Percentiles rank a stretch among this genome's conserved stretches.
Conservation (phyloP, 2,113 vertebrate species). For the Setophaga kirtlandii region DNA sequence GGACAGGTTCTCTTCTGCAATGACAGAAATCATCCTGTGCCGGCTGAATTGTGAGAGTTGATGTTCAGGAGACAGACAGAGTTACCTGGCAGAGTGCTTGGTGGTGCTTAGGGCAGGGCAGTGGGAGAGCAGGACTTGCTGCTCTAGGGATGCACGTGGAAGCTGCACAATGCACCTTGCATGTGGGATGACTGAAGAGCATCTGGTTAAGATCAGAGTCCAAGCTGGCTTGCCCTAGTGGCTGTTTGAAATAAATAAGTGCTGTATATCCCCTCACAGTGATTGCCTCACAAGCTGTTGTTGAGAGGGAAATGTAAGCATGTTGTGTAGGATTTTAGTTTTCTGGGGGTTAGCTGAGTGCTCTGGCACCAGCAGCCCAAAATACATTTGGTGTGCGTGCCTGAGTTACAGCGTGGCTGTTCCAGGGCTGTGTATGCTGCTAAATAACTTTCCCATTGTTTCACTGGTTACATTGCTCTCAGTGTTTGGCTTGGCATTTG, state of each 20-base stretch:
- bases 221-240: background rate
- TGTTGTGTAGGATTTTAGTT: background rate
- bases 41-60: background rate
- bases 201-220: constrained; percentile 29
- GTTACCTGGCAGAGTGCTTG: background rate
- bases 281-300: constrained; percentile 35
- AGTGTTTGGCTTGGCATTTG: constrained; percentile 45
- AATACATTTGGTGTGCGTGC: constrained; percentile 48
- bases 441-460: constrained; percentile 60
- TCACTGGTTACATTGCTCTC: constrained; percentile 26
- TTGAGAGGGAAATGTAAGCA: constrained; percentile 29
- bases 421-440: constrained; percentile 29
- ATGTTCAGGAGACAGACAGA: background rate
- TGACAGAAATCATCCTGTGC: background rate
- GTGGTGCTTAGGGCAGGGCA: background rate
- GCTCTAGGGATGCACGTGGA: background rate
- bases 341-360: constrained; percentile 2
- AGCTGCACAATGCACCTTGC: constrained; percentile 15
- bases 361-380: constrained; percentile 23
- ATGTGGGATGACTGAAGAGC: background rate
- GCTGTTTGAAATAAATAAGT: constrained; percentile 22
- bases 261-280: background rate
- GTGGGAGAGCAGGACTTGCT: background rate
- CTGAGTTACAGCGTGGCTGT: background rate
- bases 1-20: background rate